phyloP scores from a whole-genome alignment of 2,888 invertebrate genomes.

The Suillia variegata region DNA sequence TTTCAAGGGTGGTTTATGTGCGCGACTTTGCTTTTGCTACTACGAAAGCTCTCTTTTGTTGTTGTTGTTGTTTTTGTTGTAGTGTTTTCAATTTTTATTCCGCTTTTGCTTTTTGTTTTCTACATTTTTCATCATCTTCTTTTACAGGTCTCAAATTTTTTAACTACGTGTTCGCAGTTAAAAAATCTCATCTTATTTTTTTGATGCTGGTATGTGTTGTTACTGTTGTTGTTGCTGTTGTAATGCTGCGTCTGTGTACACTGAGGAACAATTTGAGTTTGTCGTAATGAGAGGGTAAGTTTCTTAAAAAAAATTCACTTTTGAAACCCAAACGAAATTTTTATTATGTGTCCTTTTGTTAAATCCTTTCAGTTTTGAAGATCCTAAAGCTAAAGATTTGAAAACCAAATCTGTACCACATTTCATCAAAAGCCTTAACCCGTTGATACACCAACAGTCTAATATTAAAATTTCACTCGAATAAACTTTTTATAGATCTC shows the following conservation, averaged over 20 bases:
- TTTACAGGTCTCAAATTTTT: conserved; percentile 43
- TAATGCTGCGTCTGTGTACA: conserved; percentile 3
- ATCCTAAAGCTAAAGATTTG: too few relatives aligned
- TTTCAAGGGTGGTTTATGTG: conserved; percentile 55
- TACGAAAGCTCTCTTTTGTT: conserved; percentile 33
- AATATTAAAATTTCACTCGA: too few relatives aligned
- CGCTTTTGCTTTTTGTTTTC: conserved; percentile 28
- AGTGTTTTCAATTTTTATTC: conserved; percentile 23
- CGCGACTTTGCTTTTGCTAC: conserved; percentile 23
- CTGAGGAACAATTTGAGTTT: neutral
- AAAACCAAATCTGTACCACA: too few relatives aligned
- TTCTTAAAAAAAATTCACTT: conserved; percentile 39
- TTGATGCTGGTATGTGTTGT: conserved; percentile 39
- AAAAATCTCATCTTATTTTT: conserved; percentile 53
- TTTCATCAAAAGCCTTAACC: too few relatives aligned
- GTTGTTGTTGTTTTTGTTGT: conserved; percentile 21
- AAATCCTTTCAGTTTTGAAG: too few relatives aligned
- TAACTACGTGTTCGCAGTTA: conserved; percentile 53
- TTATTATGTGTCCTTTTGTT: too few relatives aligned
- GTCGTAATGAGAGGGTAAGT: conserved; percentile 31
- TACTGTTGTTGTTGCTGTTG: conserved; percentile 24
- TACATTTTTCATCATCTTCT: conserved; percentile 32
- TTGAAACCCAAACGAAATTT: too few relatives aligned
- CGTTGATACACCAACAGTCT: too few relatives aligned
- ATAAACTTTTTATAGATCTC: too few relatives aligned